These are phyloP conservation scores for Bubo blakistoni DNA, from an alignment of 2,113 vertebrate genomes.

Conservation along the genomic window DNA sequence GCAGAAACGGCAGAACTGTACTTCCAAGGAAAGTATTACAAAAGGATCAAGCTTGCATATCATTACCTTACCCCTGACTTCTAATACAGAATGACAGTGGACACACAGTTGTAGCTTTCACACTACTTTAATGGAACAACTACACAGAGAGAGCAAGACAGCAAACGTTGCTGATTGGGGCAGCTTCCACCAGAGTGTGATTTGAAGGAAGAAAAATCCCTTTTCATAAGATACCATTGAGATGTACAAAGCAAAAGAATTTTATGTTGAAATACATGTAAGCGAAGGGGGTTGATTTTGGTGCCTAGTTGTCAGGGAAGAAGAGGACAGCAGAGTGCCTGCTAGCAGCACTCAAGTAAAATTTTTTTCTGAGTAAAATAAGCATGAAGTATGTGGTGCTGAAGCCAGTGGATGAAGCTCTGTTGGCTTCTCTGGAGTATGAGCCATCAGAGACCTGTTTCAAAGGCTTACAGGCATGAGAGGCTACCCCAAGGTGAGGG, in stretches of 20 bases:
- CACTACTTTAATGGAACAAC: conserved; percentile 27
- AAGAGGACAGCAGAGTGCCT: not conserved
- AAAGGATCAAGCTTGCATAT: conserved; percentile 35
- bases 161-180: not conserved
- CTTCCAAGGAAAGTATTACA: conserved; percentile 43
- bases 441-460: not conserved
- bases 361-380: not conserved
- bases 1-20: not conserved
- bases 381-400: not conserved
- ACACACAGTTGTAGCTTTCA: conserved; percentile 34
- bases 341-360: not conserved
- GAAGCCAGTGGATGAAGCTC: not conserved
- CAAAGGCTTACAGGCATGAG: not conserved
- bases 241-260: not conserved
- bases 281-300: not conserved
- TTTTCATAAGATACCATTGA: not conserved
- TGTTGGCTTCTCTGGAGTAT: not conserved
- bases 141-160: not conserved
- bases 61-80: not conserved
- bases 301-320: not conserved
- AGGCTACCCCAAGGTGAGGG: not conserved
- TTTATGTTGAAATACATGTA: not conserved
- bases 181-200: not conserved
- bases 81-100: conserved; percentile 46
- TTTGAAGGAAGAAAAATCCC: not conserved